Conservation (phyloP, 2,113 vertebrate genomes). For the Plecotus auritus region DNA sequence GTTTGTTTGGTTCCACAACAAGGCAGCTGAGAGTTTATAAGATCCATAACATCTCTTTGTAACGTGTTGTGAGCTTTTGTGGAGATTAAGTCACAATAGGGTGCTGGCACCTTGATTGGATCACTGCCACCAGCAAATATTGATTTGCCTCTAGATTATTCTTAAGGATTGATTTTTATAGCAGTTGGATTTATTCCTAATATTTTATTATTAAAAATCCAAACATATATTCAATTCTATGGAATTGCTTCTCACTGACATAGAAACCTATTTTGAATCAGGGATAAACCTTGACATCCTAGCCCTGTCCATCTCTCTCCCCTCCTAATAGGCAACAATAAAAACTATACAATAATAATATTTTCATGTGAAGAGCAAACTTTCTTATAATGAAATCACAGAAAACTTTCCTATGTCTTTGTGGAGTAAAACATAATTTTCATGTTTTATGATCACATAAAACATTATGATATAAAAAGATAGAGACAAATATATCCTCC, state of each 20-base stretch:
- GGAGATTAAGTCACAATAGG: neutral
- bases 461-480: neutral
- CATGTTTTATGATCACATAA: neutral
- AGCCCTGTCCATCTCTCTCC: neutral
- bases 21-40: rapidly evolving
- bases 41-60: neutral
- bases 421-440: neutral
- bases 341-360: neutral
- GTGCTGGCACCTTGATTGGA: neutral
- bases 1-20: neutral
- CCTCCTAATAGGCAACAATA: neutral
- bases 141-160: neutral
- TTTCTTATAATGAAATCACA: neutral
- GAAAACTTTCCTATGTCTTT: neutral
- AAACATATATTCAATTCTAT: neutral
- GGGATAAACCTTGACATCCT: neutral
- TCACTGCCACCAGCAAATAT: neutral
- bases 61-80: rapidly evolving
- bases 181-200: neutral
- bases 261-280: neutral
- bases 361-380: neutral
- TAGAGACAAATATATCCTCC: neutral
- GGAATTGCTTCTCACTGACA: neutral
- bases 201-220: neutral
- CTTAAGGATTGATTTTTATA: neutral